Base-by-base conservation (phyloP, 23 tunicate species). In the Clavelina lepadiformis region DNA sequence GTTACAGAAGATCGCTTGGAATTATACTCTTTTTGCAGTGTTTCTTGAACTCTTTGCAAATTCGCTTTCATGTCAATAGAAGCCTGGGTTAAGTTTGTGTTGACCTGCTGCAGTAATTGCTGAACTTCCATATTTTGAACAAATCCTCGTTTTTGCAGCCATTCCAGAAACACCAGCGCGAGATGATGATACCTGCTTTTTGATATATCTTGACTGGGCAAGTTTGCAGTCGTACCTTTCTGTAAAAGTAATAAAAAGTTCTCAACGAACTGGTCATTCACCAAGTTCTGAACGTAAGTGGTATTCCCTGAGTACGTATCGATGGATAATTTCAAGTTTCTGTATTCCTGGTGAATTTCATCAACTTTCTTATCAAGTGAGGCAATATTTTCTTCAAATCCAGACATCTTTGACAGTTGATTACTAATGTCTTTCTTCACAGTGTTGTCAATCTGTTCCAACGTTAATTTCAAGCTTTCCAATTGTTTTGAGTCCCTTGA, bases 91-190 rank as follows among this genome's bases (percentile, higher is more conserved):
- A 51, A 38, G 21, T 67, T 64, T n/a, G 55, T 35, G 45, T 19
- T 28, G 7, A 65, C 28, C 23, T 76, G 35, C 15, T 61, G 38
- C 28, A 44, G 33, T 1, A 65, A n/a, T 13, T 50, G 31, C 29
- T 28, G 37, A 1, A 81, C 26, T 21, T 66, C 72, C 2, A 29
- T 50, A 41, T 61, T 63, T 0, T 56, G 45, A 0, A 64, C 83
- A 63, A 76, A 84, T 23, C 83, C 83, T 69, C 56, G 69, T 24
- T 55, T 51, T 26, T 76, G 53, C 27, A 84, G 58, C 93, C 93
- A 84, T 30, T 61, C 56, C 22, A 76, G 5, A 36, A 84, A 76
- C 22, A 78, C 51, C 20, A 24, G 19, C 28, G 72, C 56, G 6
- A 66, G 35, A 28, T 58, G 32, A 38, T n/a, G 8, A 27, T 26